Evolutionary conservation across 2,113 vertebrate species (phyloP).

Genomic region (Isurus oxyrinchus): DNA sequence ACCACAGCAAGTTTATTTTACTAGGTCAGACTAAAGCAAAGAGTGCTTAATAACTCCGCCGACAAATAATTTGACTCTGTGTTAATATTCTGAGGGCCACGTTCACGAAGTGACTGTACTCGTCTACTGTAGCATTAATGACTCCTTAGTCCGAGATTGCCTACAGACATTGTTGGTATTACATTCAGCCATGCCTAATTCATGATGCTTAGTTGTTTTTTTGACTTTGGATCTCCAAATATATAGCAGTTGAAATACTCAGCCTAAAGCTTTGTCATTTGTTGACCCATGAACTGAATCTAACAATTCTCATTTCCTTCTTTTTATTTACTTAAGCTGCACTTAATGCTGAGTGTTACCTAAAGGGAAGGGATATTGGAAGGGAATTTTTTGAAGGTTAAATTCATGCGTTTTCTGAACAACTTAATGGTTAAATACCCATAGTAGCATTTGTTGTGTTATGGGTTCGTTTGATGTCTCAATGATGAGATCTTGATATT

Average conservation of each 20-base stretch:
- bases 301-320: background rate
- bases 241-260: background rate
- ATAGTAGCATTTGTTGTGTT: too few species aligned
- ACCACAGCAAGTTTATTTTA: background rate
- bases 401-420: background rate
- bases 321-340: background rate
- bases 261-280: background rate
- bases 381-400: background rate
- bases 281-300: background rate
- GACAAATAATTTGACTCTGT: background rate
- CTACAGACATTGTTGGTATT: background rate
- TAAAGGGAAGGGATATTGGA: background rate
- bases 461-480: too few species aligned
- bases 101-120: background rate
- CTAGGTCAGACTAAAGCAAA: background rate
- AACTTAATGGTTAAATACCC: background rate
- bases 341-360: background rate
- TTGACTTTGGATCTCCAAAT: background rate
- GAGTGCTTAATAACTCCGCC: background rate
- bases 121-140: background rate
- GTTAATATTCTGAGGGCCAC: background rate
- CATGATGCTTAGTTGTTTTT: background rate
- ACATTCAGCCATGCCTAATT: conserved; percentile 2
- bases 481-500: too few species aligned
- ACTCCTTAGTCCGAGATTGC: background rate